These are phyloP conservation scores for Protonibea diacanthus DNA, from an alignment of 2,797 vertebrate species.

Conservation along the genomic window DNA sequence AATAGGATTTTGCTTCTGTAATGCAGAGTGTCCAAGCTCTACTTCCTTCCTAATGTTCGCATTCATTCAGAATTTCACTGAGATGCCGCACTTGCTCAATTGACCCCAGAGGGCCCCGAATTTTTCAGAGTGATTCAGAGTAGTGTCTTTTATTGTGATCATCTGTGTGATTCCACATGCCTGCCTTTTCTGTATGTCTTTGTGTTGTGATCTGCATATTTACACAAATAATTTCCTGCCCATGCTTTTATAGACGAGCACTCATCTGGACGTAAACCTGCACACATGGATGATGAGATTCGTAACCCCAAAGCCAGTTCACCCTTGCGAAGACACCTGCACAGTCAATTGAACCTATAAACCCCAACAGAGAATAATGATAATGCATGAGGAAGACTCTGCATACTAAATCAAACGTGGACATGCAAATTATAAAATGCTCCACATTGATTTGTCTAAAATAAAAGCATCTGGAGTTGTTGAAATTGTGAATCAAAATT, in stretches of 20 bases:
- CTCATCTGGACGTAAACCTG: constrained; percentile 25
- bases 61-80: constrained; percentile 47
- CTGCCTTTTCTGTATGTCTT: neutral
- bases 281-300: constrained; percentile 30
- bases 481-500: neutral
- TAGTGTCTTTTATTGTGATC: constrained; percentile 8
- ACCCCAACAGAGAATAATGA: constrained; percentile 39
- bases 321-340: constrained; percentile 27
- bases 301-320: constrained; percentile 6
- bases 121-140: constrained; percentile 8
- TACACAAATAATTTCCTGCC: neutral
- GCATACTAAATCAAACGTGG: constrained; percentile 41
- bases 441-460: neutral
- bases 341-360: constrained; percentile 53
- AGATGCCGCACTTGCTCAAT: constrained; percentile 18
- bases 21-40: constrained; percentile 45
- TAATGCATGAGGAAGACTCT: constrained; percentile 26
- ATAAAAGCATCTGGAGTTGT: neutral
- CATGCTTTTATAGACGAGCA: neutral
- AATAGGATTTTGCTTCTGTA: constrained; percentile 59
- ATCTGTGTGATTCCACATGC: neutral
- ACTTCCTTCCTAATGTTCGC: constrained; percentile 47
- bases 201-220: constrained; percentile 9
- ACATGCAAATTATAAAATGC: constrained; percentile 24
- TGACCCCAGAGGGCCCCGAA: constrained; percentile 37